phyloP scores from a whole-genome alignment of 2,113 vertebrate species.

The Hystrix cristata region DNA sequence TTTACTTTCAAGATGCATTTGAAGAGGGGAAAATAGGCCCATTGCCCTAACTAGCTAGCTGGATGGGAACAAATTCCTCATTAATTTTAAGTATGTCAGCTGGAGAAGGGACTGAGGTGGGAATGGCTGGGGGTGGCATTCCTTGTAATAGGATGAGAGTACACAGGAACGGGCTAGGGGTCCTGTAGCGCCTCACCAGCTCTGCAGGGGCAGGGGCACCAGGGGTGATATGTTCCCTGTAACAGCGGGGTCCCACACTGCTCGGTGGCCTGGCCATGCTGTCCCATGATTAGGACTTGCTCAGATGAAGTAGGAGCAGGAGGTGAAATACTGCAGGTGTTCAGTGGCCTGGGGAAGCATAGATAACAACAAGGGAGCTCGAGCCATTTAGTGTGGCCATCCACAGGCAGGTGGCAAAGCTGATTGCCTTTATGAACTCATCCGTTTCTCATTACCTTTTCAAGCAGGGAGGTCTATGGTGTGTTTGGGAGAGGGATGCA shows the following conservation, averaged over 20 bases:
- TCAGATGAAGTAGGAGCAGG: not conserved
- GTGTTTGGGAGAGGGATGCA: not conserved
- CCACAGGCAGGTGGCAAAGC: not conserved
- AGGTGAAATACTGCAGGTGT: not conserved
- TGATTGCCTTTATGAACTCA: not conserved
- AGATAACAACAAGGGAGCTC: not conserved
- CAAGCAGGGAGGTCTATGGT: not conserved
- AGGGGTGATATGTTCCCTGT: not conserved
- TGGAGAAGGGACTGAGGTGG: constrained; percentile 78
- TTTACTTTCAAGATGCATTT: constrained; percentile 79
- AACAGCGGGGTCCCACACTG: rapidly evolving
- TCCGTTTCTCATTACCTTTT: not conserved
- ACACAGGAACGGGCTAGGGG: constrained; percentile 18
- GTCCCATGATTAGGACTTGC: not conserved
- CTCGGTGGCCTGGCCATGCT: not conserved
- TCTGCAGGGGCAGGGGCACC: not conserved
- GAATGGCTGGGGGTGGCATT: constrained; percentile 72
- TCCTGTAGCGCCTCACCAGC: not conserved
- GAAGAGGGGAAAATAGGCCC: constrained; percentile 46
- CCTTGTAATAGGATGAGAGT: not conserved
- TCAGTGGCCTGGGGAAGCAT: not conserved
- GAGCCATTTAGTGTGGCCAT: not conserved
- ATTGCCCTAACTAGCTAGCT: constrained; percentile 74
- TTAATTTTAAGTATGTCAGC: constrained; percentile 80
- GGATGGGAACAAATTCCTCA: constrained; percentile 79